Conservation (phyloP, 2,888 invertebrate genomes). For the Mantis religiosa region DNA sequence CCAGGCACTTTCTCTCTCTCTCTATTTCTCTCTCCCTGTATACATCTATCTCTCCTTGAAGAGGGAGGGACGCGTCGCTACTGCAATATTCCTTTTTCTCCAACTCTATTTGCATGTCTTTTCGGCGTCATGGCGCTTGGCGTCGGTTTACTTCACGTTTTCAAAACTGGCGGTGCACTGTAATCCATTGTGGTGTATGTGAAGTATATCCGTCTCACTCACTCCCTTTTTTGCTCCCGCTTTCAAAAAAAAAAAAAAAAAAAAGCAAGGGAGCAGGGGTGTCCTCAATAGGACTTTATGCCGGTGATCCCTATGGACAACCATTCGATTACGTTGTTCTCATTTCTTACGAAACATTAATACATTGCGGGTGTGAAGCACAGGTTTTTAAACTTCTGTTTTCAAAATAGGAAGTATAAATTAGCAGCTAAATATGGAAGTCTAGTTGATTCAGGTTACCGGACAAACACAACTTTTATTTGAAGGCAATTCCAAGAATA, state of each 20-base stretch:
- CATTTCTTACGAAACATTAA: too few species aligned
- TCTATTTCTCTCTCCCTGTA: neutral
- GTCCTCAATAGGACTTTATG: neutral
- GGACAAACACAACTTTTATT: too few species aligned
- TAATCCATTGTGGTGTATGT: neutral
- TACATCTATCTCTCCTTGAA: neutral
- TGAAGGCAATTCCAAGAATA: too few species aligned
- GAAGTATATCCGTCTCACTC: neutral
- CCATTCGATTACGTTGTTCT: too few species aligned
- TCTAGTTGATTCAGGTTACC: too few species aligned
- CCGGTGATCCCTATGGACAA: too few species aligned
- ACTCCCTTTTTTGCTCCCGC: neutral
- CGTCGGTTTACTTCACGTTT: conserved; percentile 22
- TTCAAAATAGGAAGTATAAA: too few species aligned
- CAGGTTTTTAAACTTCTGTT: too few species aligned
- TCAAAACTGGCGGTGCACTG: neutral
- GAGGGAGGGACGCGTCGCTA: neutral
- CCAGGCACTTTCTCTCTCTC: neutral
- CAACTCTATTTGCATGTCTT: conserved; percentile 21
- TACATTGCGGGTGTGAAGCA: too few species aligned
- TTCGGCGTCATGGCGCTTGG: neutral
- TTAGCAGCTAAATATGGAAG: too few species aligned
- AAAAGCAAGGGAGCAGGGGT: neutral
- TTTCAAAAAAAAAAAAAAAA: too few species aligned
- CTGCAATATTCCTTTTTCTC: neutral